Percentiles rank a stretch among this genome's conserved stretches.
Evolutionary conservation across 2,888 invertebrate genomes (phyloP).

Genomic region (Epistrophe eligans): DNA sequence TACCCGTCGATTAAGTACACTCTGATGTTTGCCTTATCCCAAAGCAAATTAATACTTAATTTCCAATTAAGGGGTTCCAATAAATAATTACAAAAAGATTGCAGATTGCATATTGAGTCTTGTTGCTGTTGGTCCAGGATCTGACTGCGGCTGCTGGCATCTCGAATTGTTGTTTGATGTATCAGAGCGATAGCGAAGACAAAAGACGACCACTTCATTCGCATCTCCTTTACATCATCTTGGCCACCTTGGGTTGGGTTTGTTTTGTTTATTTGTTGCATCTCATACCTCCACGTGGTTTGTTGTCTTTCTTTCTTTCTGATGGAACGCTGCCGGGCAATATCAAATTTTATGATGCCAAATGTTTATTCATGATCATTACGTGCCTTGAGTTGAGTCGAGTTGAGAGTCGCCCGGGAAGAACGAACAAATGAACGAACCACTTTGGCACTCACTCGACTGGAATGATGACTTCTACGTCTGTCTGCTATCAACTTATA

Average conservation of each 20-base stretch:
- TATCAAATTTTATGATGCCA: constrained; percentile 74
- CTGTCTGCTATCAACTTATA: constrained; percentile 32
- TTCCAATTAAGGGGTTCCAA: constrained; percentile 74
- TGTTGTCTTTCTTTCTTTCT: constrained; percentile 12
- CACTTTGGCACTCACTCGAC: constrained; percentile 12
- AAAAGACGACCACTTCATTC: constrained; percentile 62
- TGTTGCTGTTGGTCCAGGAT: neutral
- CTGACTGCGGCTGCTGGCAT: neutral
- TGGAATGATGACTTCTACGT: constrained; percentile 52
- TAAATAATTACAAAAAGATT: constrained; percentile 73
- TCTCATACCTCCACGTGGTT: neutral
- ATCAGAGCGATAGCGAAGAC: constrained; percentile 36
- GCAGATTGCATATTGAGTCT: constrained; percentile 54
- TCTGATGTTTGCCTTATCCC: constrained; percentile 55
- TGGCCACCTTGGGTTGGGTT: constrained; percentile 45
- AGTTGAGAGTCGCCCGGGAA: constrained; percentile 30
- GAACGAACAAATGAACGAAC: neutral
- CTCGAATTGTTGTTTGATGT: neutral
- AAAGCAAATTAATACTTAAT: constrained; percentile 74
- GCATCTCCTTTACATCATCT: constrained; percentile 55
- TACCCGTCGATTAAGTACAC: neutral
- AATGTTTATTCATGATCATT: constrained; percentile 74
- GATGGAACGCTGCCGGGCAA: constrained; percentile 60
- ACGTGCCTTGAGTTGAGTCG: constrained; percentile 41
- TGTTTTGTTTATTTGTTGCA: neutral